Evolutionary conservation across 2,888 invertebrate species (phyloP), one percentile per base, ranked within the genome.

Genomic region (Leucophora obtusa): DNA sequence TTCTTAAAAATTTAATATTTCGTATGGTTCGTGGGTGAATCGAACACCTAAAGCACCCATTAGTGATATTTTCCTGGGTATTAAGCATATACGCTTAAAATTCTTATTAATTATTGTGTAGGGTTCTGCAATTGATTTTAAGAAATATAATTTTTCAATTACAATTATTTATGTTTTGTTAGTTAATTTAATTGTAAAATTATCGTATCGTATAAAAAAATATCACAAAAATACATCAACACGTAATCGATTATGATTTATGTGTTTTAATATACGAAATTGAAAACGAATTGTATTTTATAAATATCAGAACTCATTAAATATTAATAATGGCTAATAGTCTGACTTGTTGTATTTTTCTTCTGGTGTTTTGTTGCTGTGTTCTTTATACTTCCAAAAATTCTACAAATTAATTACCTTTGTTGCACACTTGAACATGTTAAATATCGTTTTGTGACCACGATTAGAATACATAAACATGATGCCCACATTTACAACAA

Each of bases 381-480:
- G 38, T 11, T 38, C 38, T 38, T 14, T 28, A 28, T 21, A 21
- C 21, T 21, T 21, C 21, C 21, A 21, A 35, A 10, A 35, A 35
- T 38, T 38, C 38, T 38, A 9, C 17, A 53, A 50, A 63, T 33
- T 28, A 51, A 63, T 50, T 17, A 17, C 50, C 28, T 9, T 17
- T 11, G 17, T 17, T 17, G 63, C 17, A 17, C 10, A n/a, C 15
- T 17, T 33, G 10, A 33, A 51, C 50, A 33, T 33, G 33, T 63
- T 63, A 63, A 50, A 63, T 50, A 50, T 24, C 28, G 15, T 50
- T 28, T 60, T 21, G 21, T 60, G n/a, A 38, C 28, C 24, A 50
- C 11, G 15, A 54, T 8, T 5, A 6, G 14, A 54, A 38, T 38
- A 38, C 38, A 28, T 7, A 38, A 38, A 38, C 38, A 10, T 10